Evolutionary conservation across 2,113 vertebrate genomes (phyloP), one percentile per base, ranked within the genome.

Genomic region (Ovis canadensis): DNA sequence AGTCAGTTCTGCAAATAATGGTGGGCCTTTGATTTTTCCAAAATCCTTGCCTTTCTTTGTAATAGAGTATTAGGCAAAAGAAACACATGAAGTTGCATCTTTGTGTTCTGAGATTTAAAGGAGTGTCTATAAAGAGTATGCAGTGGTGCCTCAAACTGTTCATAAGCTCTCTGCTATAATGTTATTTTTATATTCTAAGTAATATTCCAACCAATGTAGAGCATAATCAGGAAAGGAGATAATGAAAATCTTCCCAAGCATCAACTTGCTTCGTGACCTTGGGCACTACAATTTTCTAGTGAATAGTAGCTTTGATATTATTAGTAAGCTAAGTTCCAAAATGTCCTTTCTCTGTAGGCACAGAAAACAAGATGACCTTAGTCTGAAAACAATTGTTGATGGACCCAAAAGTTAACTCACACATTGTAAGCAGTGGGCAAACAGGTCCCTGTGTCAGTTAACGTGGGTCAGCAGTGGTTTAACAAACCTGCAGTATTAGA

Each of bases 151-250:
- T 77, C 48, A 52, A 6, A 57, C 11, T 67, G 12, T 50, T 84
- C 52, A 7, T 84, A 88, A 67, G 43, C 27, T 85, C 21, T 88
- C 45, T 85, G 17, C 50, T 64, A 10, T 54, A 81, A 50, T 80
- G 31, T 29, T 80, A 80, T 88, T 91, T 91, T 91, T 78, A 52
- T 80, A 55, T 81, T 85, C 19, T 86, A 84, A 97, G 54, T 96
- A 85, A 55, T 57, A 64, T 78, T 90, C 50, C 12, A 64, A 85
- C 57, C 36, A 57, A 2, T 64, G 12, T 40, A n/a, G 81, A 77
- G 33, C 45, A 62, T 89, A 91, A 57, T 91, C 12, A 81, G 33
- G 54, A 89, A 67, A 48, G 23, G 64, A 80, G 27, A 17, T 50
- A 59, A 33, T 40, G 5, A 91, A 85, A 95, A 54, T 91, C 86